These are phyloP conservation scores for Aythya baeri DNA, from an alignment of 2,113 vertebrate species.

Conservation along the genomic window DNA sequence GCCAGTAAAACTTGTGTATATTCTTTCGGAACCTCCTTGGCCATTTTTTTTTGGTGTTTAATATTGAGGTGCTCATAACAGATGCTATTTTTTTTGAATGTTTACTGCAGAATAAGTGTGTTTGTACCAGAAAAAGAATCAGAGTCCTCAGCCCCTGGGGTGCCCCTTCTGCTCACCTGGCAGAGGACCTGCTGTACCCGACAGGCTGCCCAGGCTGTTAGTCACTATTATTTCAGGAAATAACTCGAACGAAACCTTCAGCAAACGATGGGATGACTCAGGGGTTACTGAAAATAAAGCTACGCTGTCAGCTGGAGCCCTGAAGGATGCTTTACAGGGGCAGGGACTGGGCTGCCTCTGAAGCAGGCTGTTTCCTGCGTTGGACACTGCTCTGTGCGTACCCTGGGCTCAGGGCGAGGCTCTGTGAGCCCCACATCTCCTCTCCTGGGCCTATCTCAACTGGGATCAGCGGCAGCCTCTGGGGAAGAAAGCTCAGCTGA, in stretches of 20 bases:
- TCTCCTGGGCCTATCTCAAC: not conserved
- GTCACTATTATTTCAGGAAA: not conserved
- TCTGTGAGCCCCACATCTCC: not conserved
- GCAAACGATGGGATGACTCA: slow-evolving; percentile 11
- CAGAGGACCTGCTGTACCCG: not conserved
- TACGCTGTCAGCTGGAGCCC: not conserved
- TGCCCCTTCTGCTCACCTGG: not conserved
- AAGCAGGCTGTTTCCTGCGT: not conserved
- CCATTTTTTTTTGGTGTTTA: not conserved
- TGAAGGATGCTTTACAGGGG: not conserved
- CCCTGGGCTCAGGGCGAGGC: not conserved
- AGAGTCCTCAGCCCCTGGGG: not conserved
- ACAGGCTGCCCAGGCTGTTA: not conserved
- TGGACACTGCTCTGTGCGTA: not conserved
- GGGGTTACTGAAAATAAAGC: not conserved
- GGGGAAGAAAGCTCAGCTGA: not conserved
- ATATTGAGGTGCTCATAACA: not conserved
- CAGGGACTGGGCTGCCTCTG: not conserved
- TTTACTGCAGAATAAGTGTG: not conserved
- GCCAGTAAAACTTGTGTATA: not conserved
- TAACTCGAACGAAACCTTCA: not conserved
- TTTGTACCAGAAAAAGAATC: not conserved
- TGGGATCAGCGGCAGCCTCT: not conserved
- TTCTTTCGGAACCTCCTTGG: not conserved
- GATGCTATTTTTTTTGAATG: not conserved